Percentiles rank a stretch among this genome's conserved stretches.
Evolutionary conservation across 2,888 invertebrate genomes (phyloP).

Genomic region (Nudaria mundana): DNA sequence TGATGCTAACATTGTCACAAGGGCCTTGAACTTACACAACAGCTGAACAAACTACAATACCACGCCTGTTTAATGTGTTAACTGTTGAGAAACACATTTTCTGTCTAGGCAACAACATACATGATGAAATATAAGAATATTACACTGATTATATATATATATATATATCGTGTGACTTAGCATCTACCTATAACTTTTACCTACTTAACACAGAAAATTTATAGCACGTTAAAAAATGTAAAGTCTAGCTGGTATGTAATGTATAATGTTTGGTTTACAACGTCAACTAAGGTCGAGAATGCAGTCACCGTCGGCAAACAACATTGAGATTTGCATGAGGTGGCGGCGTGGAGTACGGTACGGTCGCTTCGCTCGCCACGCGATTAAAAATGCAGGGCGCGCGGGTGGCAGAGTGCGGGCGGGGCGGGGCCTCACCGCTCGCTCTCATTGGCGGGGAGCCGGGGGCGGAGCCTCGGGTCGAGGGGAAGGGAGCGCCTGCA

Average conservation of each 20-base stretch:
- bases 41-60: slow-evolving; percentile 57
- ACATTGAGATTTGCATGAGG: slow-evolving; percentile 75
- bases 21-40: slow-evolving; percentile 70
- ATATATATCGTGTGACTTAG: neutral
- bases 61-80: slow-evolving; percentile 36
- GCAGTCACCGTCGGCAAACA: slow-evolving; percentile 76
- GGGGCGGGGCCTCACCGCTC: slow-evolving; percentile 41
- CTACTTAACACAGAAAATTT: neutral
- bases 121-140: slow-evolving; percentile 15
- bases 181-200: neutral
- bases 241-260: slow-evolving; percentile 22
- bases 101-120: slow-evolving; percentile 29
- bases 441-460: too few relatives aligned
- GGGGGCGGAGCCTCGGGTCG: too few relatives aligned
- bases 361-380: slow-evolving; percentile 69
- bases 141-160: slow-evolving; percentile 14
- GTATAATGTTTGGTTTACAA: slow-evolving; percentile 48
- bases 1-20: slow-evolving; percentile 45
- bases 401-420: slow-evolving; percentile 44
- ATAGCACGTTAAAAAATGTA: slow-evolving; percentile 1
- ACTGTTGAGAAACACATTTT: slow-evolving; percentile 37
- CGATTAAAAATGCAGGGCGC: slow-evolving; percentile 78
- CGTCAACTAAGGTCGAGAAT: slow-evolving; percentile 61
- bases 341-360: slow-evolving; percentile 60
- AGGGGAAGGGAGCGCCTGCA: slow-evolving; percentile 35